phyloP scores from a whole-genome alignment of 2,797 vertebrate genomes.

The Eulemur rubriventer region DNA sequence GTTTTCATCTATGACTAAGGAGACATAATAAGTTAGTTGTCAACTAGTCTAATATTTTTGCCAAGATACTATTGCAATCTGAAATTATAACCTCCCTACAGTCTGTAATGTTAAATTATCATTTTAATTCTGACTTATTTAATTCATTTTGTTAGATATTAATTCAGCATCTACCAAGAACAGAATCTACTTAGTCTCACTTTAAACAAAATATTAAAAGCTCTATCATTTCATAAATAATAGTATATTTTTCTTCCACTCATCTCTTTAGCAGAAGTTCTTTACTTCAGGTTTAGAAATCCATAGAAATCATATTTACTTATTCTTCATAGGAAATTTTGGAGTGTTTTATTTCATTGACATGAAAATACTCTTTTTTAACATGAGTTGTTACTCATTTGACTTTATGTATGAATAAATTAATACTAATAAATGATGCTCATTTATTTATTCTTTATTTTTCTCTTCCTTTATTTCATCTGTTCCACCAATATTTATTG shows the following conservation, averaged over 20 bases:
- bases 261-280: background rate
- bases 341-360: background rate
- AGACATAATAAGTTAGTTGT: slow-evolving; percentile 28
- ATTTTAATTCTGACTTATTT: slow-evolving; percentile 39
- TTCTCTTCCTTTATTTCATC: slow-evolving; percentile 1
- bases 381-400: background rate
- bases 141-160: slow-evolving; percentile 46
- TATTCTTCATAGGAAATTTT: background rate
- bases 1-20: background rate
- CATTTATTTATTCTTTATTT: background rate
- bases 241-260: background rate
- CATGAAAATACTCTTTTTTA: background rate
- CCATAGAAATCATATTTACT: background rate
- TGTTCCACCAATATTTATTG: background rate
- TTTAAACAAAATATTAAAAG: slow-evolving; percentile 52
- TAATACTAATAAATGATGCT: background rate
- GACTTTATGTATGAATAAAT: background rate
- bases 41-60: background rate
- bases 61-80: slow-evolving; percentile 26
- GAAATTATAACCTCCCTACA: slow-evolving; percentile 17
- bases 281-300: background rate
- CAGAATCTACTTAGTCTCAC: background rate
- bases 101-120: background rate
- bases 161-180: background rate
- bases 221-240: background rate